phyloP scores from a whole-genome alignment of 2,888 invertebrate species.

The Cheilosia vernalis region DNA sequence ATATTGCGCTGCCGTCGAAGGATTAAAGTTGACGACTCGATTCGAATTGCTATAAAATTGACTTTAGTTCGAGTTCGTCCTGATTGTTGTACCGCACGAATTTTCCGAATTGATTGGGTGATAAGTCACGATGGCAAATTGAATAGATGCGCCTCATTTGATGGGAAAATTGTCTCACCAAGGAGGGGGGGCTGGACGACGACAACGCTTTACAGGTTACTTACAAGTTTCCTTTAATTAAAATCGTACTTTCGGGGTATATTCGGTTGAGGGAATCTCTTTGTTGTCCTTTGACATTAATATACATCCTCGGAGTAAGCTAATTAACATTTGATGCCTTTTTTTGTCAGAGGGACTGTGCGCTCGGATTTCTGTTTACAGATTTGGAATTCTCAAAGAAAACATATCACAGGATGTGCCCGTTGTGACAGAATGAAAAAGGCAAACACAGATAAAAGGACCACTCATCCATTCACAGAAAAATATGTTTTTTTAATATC shows the following conservation, averaged over 20 bases:
- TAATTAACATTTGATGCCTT: constrained; percentile 58
- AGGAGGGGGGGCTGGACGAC: not conserved
- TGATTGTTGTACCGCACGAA: not conserved
- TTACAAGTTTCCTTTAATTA: constrained; percentile 67
- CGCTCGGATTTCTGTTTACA: not conserved
- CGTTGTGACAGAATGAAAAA: constrained; percentile 2
- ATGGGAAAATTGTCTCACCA: constrained; percentile 68
- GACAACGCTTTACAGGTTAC: constrained; percentile 8
- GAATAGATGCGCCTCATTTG: constrained; percentile 71
- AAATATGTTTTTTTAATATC: constrained; percentile 66
- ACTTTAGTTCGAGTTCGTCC: constrained; percentile 11
- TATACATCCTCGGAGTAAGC: constrained; percentile 41
- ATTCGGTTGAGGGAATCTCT: constrained; percentile 29
- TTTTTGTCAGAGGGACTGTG: constrained; percentile 8
- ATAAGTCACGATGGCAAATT: constrained; percentile 70
- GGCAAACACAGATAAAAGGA: constrained; percentile 41
- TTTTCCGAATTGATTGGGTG: constrained; percentile 67
- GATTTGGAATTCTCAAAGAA: constrained; percentile 34
- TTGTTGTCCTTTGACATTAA: constrained; percentile 69
- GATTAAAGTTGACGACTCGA: constrained; percentile 55
- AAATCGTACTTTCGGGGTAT: constrained; percentile 42
- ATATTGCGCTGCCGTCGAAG: constrained; percentile 10
- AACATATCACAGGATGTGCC: constrained; percentile 18
- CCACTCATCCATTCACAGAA: constrained; percentile 45
- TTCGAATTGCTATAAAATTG: constrained; percentile 60